These are phyloP conservation scores for Cepaea hortensis DNA, from an alignment of 2,888 invertebrate genomes.

Conservation along the genomic window DNA sequence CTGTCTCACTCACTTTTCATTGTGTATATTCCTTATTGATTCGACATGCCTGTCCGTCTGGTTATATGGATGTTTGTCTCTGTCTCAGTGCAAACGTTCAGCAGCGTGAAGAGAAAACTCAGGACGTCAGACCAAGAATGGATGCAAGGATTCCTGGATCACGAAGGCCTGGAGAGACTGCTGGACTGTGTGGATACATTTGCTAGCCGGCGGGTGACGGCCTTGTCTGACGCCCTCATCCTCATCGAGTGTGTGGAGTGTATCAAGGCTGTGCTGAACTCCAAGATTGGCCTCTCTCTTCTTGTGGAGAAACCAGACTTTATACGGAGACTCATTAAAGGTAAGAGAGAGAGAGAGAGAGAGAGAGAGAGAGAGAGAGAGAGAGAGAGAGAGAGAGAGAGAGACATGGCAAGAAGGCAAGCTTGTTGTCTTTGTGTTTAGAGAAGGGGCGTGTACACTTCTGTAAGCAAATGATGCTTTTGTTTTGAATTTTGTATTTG, in stretches of 20 bases:
- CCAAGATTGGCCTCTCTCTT: constrained; percentile 93
- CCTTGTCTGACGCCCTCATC: constrained; percentile 71
- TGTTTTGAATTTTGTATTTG: too few species aligned
- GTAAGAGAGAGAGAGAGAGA: constrained; percentile 74
- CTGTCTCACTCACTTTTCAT: background rate
- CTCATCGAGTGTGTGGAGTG: constrained; percentile 74
- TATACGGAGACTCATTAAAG: constrained; percentile 90
- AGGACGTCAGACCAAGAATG: constrained; percentile 64
- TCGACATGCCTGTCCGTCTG: too few species aligned
- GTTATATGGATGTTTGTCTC: background rate
- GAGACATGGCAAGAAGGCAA: background rate
- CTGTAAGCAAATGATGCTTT: too few species aligned
- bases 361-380: background rate
- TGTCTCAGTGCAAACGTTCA: constrained; percentile 58
- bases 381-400: background rate
- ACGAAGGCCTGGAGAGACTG: constrained; percentile 65
- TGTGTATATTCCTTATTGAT: background rate
- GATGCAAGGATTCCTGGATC: constrained; percentile 73
- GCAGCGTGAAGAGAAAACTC: constrained; percentile 70
- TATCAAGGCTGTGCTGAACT: constrained; percentile 83
- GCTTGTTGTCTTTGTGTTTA: background rate
- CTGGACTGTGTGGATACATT: constrained; percentile 69
- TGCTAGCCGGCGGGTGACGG: constrained; percentile 67
- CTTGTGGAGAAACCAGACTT: constrained; percentile 95
- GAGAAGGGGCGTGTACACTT: too few species aligned